Conservation (phyloP, 2,888 invertebrate species). For the Polydrusus pterygomalis region DNA sequence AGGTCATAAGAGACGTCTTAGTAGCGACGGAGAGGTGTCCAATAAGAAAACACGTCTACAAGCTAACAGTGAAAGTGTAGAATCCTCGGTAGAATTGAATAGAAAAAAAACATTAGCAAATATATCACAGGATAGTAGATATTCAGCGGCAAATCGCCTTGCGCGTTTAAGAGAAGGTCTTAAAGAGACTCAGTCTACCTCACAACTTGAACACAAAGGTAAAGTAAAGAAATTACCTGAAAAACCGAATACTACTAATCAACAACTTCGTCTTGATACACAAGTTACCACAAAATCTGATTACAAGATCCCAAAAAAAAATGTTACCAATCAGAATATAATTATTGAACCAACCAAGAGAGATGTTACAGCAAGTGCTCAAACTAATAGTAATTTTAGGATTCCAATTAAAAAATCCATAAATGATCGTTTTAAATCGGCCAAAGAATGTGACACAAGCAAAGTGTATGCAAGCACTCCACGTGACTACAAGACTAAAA, state of each 20-base stretch:
- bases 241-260: not conserved
- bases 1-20: conserved; percentile 4
- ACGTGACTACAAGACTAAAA: not conserved
- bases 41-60: not conserved
- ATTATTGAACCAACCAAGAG: not conserved
- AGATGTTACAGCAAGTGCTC: not conserved
- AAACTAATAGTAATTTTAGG: not conserved
- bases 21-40: not conserved
- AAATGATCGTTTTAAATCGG: conserved; percentile 1
- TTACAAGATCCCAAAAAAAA: not conserved
- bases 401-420: conserved; percentile 9
- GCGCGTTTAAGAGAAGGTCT: conserved; percentile 10
- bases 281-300: not conserved
- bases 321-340: not conserved
- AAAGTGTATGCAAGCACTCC: too few species aligned
- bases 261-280: not conserved
- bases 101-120: too few species aligned
- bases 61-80: not conserved
- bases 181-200: conserved; percentile 4
- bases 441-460: not conserved
- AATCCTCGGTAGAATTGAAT: too few species aligned
- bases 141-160: conserved; percentile 2
- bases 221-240: not conserved
- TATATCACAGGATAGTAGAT: not conserved
- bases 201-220: not conserved